Percentiles rank a stretch among this genome's conserved stretches.
Conservation (phyloP, 2,888 invertebrate species). For the Lymantria monacha region DNA sequence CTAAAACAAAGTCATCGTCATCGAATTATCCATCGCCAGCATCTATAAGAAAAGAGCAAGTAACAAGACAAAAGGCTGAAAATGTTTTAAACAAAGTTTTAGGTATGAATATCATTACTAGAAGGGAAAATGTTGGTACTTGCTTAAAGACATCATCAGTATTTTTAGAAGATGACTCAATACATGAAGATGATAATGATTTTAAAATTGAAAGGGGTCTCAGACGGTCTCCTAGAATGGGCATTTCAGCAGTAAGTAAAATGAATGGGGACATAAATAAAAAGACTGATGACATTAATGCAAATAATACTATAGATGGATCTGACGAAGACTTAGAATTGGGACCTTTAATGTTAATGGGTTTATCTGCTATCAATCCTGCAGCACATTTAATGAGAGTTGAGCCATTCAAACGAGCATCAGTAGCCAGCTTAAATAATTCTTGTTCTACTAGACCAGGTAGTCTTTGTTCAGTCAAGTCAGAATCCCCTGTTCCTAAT, state of each 20-base stretch:
- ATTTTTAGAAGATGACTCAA: constrained; percentile 70
- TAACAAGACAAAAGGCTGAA: constrained; percentile 75
- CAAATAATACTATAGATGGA: constrained; percentile 56
- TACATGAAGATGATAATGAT: constrained; percentile 68
- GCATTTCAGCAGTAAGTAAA: constrained; percentile 72
- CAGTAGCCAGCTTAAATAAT: constrained; percentile 47
- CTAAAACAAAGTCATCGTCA: constrained; percentile 56
- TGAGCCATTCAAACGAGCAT: constrained; percentile 78
- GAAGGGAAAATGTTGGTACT: constrained; percentile 68
- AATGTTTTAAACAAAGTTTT: constrained; percentile 74
- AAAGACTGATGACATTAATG: constrained; percentile 70
- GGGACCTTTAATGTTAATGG: constrained; percentile 86
- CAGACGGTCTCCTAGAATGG: constrained; percentile 72
- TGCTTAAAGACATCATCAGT: constrained; percentile 72
- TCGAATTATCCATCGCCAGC: constrained; percentile 64
- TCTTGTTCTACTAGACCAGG: constrained; percentile 69
- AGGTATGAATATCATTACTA: constrained; percentile 74
- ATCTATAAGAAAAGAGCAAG: constrained; percentile 66
- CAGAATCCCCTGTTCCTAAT: constrained; percentile 83
- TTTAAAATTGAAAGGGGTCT: constrained; percentile 71
- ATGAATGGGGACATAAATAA: constrained; percentile 76
- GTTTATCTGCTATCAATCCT: constrained; percentile 84
- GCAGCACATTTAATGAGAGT: constrained; percentile 82
- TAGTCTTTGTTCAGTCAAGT: constrained; percentile 64
- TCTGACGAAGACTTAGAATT: constrained; percentile 83